These are phyloP conservation scores for Zosterops borbonicus DNA, from an alignment of 2,113 vertebrate species.

Conservation along the genomic window DNA sequence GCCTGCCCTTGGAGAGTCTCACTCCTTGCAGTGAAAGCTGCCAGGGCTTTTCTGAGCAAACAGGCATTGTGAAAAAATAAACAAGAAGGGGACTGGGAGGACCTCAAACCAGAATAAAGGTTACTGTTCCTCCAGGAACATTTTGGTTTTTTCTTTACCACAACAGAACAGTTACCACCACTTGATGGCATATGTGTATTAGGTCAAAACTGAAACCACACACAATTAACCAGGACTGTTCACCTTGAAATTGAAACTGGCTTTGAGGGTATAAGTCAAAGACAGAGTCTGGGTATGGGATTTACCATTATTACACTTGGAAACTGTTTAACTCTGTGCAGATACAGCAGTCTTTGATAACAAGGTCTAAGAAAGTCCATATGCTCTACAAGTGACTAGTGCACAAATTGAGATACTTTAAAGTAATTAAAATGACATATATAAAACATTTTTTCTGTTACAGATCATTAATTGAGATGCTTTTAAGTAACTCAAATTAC, in stretches of 20 bases:
- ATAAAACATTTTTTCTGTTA: not conserved
- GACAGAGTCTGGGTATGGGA: not conserved
- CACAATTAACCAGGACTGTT: not conserved
- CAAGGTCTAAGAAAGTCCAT: not conserved
- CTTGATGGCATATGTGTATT: not conserved
- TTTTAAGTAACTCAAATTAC: not conserved
- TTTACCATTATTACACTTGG: not conserved
- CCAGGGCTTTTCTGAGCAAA: not conserved
- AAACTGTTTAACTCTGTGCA: slow-evolving; percentile 5
- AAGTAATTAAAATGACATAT: not conserved
- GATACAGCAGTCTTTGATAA: not conserved
- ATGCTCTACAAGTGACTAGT: not conserved
- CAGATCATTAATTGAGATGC: not conserved
- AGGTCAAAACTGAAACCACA: not conserved
- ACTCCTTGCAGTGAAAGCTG: not conserved
- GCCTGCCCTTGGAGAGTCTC: not conserved
- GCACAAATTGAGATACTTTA: not conserved
- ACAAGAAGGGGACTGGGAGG: not conserved
- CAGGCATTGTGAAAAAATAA: not conserved
- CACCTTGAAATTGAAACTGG: not conserved
- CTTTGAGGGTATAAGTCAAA: not conserved
- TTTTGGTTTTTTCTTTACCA: not conserved
- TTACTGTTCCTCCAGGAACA: not conserved
- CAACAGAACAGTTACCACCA: not conserved
- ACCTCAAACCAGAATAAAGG: not conserved